Conservation (phyloP, 2,113 vertebrate species). For the Jacana jacana region DNA sequence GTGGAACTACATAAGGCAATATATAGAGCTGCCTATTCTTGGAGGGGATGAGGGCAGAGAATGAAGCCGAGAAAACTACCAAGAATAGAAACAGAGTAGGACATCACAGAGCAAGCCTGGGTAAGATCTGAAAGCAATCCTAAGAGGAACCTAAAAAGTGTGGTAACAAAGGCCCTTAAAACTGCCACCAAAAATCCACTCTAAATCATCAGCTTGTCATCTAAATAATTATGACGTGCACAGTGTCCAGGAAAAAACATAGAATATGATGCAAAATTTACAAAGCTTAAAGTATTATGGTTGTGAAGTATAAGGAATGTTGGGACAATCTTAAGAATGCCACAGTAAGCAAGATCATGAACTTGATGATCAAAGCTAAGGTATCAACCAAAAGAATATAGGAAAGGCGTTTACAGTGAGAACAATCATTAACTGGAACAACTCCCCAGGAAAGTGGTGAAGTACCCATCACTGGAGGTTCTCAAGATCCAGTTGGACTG, state of each 20-base stretch:
- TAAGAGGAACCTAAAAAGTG: neutral
- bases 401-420: neutral
- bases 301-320: neutral
- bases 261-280: neutral
- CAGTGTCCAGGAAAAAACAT: neutral
- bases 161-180: neutral
- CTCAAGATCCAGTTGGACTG: neutral
- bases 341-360: neutral
- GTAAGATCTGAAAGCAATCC: neutral
- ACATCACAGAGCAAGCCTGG: neutral
- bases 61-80: neutral
- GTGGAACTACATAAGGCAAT: neutral
- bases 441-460: neutral
- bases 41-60: neutral
- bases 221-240: neutral
- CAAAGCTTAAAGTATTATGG: neutral
- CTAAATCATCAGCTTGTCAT: neutral
- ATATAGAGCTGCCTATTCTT: neutral
- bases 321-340: neutral
- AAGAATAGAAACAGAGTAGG: slow-evolving; percentile 5
- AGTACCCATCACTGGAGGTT: neutral
- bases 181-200: neutral
- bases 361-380: neutral
- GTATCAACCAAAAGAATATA: neutral
- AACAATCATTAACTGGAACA: neutral